Evolutionary conservation across 1,140 invertebrate species (phyloP).

Genomic region (Trichomalopsis sarcophagae): DNA sequence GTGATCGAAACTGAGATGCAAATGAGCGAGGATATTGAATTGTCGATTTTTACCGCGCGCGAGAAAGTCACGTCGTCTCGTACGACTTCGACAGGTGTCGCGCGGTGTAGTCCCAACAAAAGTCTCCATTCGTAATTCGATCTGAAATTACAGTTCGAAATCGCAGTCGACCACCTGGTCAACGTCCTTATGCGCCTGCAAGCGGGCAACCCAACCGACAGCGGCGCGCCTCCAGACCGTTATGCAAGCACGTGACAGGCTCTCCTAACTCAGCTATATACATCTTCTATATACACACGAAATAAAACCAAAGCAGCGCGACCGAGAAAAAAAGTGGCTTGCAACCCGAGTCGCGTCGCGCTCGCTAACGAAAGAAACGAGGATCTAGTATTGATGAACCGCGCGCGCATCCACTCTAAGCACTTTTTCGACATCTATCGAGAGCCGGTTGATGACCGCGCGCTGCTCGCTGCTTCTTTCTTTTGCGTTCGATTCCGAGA

Average conservation of each 20-base stretch:
- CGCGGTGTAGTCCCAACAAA: background rate
- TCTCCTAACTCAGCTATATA: background rate
- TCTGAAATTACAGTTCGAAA: background rate
- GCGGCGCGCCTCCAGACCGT: slow-evolving; percentile 54
- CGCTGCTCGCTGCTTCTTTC: background rate
- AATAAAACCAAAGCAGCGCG: background rate
- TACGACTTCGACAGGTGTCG: background rate
- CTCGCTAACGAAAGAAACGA: too few relatives aligned
- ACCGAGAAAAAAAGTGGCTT: background rate
- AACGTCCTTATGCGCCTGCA: slow-evolving; percentile 29
- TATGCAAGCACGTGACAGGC: slow-evolving; percentile 62
- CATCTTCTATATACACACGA: background rate
- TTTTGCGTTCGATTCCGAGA: slow-evolving; percentile 24
- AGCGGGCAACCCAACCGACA: slow-evolving; percentile 57
- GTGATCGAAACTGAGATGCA: background rate
- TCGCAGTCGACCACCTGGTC: too few relatives aligned
- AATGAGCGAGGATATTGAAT: background rate
- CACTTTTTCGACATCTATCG: slow-evolving; percentile 16
- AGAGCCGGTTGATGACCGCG: slow-evolving; percentile 35
- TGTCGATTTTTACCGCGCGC: background rate
- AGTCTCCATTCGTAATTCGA: background rate
- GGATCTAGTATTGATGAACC: background rate
- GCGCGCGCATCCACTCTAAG: background rate
- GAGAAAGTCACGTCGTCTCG: background rate
- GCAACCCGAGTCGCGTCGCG: background rate